phyloP scores from a whole-genome alignment of 2,888 invertebrate genomes.

The Hymenopus coronatus region DNA sequence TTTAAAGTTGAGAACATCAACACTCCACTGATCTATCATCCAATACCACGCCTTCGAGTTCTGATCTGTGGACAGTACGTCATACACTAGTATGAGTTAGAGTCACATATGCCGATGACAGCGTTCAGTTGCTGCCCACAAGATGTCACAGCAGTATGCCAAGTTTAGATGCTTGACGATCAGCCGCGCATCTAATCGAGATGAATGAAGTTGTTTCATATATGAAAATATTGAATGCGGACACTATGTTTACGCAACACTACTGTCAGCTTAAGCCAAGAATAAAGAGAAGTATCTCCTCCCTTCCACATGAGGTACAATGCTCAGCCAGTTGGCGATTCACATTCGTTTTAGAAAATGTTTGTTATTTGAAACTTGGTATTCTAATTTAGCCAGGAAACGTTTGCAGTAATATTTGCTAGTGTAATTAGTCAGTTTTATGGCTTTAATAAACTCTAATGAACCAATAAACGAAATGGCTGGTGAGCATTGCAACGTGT shows the following conservation, averaged over 20 bases:
- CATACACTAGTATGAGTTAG: no score
- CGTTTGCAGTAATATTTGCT: background rate
- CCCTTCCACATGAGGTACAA: background rate
- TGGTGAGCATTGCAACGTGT: background rate
- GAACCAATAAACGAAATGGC: slow-evolving; percentile 2
- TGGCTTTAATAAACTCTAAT: slow-evolving; percentile 7
- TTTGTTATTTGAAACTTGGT: background rate
- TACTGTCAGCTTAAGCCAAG: background rate
- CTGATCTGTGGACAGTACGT: no score
- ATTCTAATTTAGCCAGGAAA: background rate
- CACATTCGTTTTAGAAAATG: background rate
- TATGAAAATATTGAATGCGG: background rate
- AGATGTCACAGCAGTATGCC: no score
- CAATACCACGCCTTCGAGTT: no score
- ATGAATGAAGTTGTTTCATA: background rate
- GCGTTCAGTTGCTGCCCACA: no score
- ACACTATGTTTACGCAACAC: background rate
- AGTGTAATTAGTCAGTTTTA: background rate
- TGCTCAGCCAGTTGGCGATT: background rate
- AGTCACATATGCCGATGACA: no score
- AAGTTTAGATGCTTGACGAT: no score
- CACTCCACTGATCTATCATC: no score
- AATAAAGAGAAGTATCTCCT: background rate
- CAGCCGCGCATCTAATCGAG: no score
- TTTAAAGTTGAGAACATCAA: no score